These are phyloP conservation scores for Trachurus trachurus DNA, from an alignment of 2,797 vertebrate species.

Conservation along the genomic window DNA sequence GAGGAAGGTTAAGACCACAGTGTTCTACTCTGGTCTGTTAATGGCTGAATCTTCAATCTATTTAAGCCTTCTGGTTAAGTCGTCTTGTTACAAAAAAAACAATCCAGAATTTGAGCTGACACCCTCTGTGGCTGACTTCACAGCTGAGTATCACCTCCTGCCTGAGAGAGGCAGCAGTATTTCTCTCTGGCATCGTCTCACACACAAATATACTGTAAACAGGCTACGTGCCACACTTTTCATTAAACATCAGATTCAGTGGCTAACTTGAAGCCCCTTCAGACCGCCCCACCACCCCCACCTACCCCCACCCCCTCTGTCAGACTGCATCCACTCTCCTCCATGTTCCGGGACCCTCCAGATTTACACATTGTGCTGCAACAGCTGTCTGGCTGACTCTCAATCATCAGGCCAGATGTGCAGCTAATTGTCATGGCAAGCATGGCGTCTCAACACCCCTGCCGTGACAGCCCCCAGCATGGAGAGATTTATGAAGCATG, in stretches of 20 bases:
- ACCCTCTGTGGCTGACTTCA: background rate
- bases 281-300: background rate
- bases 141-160: constrained; percentile 5
- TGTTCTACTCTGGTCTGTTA: background rate
- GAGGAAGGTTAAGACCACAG: background rate
- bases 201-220: background rate
- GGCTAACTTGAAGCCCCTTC: constrained; percentile 36
- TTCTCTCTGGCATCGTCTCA: constrained; percentile 5
- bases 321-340: constrained; percentile 12
- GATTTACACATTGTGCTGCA: constrained; percentile 57
- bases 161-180: background rate
- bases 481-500: constrained; percentile 62
- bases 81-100: too few species aligned
- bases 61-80: background rate
- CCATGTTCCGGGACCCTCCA: constrained; percentile 44
- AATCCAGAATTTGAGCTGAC: background rate
- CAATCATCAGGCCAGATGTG: constrained; percentile 75
- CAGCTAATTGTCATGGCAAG: constrained; percentile 72
- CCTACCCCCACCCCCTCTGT: background rate
- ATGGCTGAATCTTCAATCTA: background rate
- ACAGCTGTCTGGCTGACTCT: constrained; percentile 64
- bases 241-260: constrained; percentile 40
- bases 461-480: constrained; percentile 60
- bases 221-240: constrained; percentile 41
- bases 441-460: constrained; percentile 38